Percentiles rank a stretch among this genome's conserved stretches.
Evolutionary conservation across 2,113 vertebrate genomes (phyloP).

Genomic region (Okapia johnstoni): DNA sequence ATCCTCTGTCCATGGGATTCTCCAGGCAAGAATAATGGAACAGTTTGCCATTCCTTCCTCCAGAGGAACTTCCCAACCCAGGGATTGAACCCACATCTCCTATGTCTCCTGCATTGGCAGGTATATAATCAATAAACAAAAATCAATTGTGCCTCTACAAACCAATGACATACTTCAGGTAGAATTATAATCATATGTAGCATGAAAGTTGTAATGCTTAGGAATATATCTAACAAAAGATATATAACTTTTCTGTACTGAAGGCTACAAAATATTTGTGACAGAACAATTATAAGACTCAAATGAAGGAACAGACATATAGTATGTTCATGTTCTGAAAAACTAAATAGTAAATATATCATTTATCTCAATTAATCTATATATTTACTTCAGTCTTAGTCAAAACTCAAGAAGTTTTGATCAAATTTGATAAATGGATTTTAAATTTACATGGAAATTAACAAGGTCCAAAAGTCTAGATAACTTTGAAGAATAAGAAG

Average conservation of each 20-base stretch:
- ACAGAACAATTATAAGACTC: not conserved
- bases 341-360: not conserved
- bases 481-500: not conserved
- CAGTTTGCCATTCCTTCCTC: not conserved
- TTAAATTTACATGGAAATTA: not conserved
- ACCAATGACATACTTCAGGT: not conserved
- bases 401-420: not conserved
- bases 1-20: not conserved
- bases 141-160: not conserved
- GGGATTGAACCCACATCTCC: not conserved
- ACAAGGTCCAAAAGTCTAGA: not conserved
- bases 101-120: not conserved
- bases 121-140: not conserved
- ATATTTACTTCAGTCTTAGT: not conserved
- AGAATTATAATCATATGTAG: not conserved
- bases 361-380: not conserved
- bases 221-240: not conserved
- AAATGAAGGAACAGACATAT: not conserved
- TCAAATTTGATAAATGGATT: not conserved
- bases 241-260: not conserved
- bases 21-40: not conserved
- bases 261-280: not conserved
- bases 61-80: not conserved
- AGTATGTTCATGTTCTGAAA: not conserved
- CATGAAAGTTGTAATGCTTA: not conserved